Conservation (phyloP, 2,888 invertebrate species). For the Macrophya alboannulata region DNA sequence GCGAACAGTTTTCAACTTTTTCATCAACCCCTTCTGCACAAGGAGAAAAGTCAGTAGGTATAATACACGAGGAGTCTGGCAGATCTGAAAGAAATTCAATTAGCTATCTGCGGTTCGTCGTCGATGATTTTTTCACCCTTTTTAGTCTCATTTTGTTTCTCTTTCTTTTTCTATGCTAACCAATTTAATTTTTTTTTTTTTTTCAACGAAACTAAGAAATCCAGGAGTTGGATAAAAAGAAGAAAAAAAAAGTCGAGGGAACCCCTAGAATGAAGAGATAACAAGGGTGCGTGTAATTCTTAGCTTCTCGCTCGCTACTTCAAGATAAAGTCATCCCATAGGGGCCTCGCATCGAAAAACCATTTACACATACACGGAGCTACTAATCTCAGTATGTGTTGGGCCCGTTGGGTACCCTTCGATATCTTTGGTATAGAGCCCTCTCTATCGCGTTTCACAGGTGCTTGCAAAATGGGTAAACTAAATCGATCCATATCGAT, state of each 20-base stretch:
- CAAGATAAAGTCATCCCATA: conserved; percentile 40
- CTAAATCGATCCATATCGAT: conserved; percentile 3
- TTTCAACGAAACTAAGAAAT: not conserved
- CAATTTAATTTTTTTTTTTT: not conserved
- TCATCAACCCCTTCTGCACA: not conserved
- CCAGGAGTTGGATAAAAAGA: not conserved
- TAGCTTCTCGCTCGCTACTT: not conserved
- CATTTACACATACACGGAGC: not conserved
- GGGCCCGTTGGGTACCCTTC: conserved; percentile 39
- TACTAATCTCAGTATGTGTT: not conserved
- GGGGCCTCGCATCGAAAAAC: conserved; percentile 46
- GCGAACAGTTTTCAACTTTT: conserved; percentile 9
- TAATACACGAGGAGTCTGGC: not conserved
- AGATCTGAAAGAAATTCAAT: not conserved
- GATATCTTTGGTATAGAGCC: not conserved
- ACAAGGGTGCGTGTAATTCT: conserved; percentile 37
- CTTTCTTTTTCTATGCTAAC: not conserved
- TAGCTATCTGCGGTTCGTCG: not conserved
- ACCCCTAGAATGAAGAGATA: conserved; percentile 23
- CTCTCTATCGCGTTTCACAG: conserved; percentile 17
- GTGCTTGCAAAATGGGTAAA: conserved; percentile 2
- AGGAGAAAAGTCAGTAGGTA: not conserved
- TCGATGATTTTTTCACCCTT: not conserved
- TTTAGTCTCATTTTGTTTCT: not conserved
- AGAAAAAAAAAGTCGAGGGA: not conserved